A percentile compares a stretch with the other conserved stretches of the same genome.
Conservation (phyloP, 2,113 vertebrate species). For the Dicrurus megarhynchus region DNA sequence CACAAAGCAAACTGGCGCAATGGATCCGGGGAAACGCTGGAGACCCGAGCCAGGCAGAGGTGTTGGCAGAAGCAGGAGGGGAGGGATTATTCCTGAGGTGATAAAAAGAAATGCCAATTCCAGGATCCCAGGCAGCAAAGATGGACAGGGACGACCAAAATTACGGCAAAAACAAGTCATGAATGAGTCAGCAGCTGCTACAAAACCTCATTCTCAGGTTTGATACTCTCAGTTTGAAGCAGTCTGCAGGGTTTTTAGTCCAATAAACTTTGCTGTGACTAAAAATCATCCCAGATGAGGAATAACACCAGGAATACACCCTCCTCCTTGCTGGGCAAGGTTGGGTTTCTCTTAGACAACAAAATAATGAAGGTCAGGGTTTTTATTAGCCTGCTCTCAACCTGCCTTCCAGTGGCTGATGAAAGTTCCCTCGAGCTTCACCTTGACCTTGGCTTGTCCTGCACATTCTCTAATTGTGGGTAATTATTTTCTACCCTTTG, state of each 20-base stretch:
- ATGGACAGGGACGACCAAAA: not conserved
- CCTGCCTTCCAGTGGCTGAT: not conserved
- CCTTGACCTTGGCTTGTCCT: slow-evolving; percentile 38
- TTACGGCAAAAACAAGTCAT: not conserved
- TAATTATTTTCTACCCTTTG: slow-evolving; percentile 40
- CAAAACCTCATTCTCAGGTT: not conserved
- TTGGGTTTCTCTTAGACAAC: not conserved
- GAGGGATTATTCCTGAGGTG: not conserved
- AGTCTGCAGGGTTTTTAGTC: not conserved
- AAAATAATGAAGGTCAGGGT: not conserved
- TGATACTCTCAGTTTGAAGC: not conserved
- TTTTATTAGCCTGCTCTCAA: slow-evolving; percentile 30
- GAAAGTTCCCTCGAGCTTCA: slow-evolving; percentile 1
- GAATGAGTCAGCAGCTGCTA: not conserved
- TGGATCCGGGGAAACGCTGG: not conserved
- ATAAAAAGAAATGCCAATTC: not conserved
- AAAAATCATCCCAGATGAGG: not conserved
- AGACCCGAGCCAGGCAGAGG: slow-evolving; percentile 24
- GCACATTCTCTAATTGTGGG: slow-evolving; percentile 18
- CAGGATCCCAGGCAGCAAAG: not conserved
- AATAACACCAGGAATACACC: not conserved
- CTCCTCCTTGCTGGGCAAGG: not conserved
- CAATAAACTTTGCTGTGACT: not conserved
- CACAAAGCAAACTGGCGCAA: not conserved
- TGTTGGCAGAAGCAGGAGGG: not conserved